Base-by-base conservation (phyloP, 2,888 invertebrate species). In the Pasiphila rectangulata region DNA sequence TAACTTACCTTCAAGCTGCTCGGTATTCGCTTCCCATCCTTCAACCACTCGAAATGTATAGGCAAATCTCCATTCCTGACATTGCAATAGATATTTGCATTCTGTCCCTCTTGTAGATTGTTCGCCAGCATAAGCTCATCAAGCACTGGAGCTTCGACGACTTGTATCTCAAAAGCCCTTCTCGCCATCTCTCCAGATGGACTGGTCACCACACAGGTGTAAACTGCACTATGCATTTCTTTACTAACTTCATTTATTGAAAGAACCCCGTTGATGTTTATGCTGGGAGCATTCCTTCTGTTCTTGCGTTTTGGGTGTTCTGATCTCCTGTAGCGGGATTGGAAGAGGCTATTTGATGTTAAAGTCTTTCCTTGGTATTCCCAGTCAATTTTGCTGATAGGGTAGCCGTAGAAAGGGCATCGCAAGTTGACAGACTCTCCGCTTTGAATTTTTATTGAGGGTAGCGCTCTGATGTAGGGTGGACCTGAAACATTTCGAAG, bases 361-460 rank as follows among this genome's bases (percentile, higher is more conserved):
- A 88, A 54, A 0, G 75, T 69, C 43, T 83, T 79, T 6, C 86
- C 83, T 72, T 86, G 76, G 54, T 72, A 72, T 58, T 89, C 87
- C 89, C 89, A 89, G 48, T 89, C 86, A 24, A 89, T 87, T 80
- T 89, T 87, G 58, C 89, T 91, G 55, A 96, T 93, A n/a, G 96
- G 96, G 80, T 95, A 95, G 45, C 96, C 96, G 38, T 95, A 94
- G 69, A 94, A 96, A 30, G 95, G 95, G 77, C 96, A 96, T 61
- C 93, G 91, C 50, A 96, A 88, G 56, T 92, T 92, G 44, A 95
- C 90, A 51, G 93, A 91, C 61, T 93, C 92, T 13, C 94, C 94
- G 49, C 95, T 95, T 54, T 96, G 94, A 0, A 95, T 94, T 65
- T 95, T 94, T 40, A 94, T 87, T 25, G 94, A 93, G 13, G 93